These are phyloP conservation scores for Clarias laeviceps DNA, from an alignment of 2,797 vertebrate genomes.

Conservation along the genomic window DNA sequence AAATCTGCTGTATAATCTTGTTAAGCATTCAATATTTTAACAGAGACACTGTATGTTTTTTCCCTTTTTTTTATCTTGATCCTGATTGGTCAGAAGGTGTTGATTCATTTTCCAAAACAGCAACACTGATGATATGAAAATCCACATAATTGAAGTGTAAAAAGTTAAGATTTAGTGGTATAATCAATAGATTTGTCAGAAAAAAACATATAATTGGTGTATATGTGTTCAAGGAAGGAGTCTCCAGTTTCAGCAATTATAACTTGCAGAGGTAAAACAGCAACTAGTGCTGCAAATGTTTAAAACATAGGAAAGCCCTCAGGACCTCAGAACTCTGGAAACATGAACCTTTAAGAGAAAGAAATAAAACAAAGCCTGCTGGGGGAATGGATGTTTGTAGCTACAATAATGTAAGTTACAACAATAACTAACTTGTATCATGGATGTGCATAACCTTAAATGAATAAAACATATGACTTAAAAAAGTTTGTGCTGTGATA, in stretches of 20 bases:
- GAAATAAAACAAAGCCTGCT: background rate
- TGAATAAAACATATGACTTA: background rate
- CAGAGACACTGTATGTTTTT: background rate
- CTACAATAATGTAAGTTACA: background rate
- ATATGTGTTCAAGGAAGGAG: background rate
- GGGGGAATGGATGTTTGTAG: background rate
- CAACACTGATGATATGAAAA: background rate
- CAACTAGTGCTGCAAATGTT: background rate
- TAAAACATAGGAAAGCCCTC: background rate
- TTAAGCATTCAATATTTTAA: background rate
- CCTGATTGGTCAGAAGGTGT: background rate
- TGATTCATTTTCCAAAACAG: background rate
- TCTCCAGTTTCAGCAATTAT: background rate
- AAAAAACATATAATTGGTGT: background rate
- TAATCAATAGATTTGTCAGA: background rate
- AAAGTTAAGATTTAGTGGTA: background rate
- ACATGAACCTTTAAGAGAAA: background rate
- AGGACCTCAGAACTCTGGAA: too few species aligned
- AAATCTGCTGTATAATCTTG: background rate
- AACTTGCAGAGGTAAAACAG: background rate
- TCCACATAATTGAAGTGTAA: background rate
- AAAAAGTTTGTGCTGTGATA: background rate
- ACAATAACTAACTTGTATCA: background rate
- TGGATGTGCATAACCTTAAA: background rate
- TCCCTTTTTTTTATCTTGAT: background rate